These are phyloP conservation scores for Phymanthus crucifer DNA, from an alignment of 92 coral and sea anemone genomes.

Conservation along the genomic window DNA sequence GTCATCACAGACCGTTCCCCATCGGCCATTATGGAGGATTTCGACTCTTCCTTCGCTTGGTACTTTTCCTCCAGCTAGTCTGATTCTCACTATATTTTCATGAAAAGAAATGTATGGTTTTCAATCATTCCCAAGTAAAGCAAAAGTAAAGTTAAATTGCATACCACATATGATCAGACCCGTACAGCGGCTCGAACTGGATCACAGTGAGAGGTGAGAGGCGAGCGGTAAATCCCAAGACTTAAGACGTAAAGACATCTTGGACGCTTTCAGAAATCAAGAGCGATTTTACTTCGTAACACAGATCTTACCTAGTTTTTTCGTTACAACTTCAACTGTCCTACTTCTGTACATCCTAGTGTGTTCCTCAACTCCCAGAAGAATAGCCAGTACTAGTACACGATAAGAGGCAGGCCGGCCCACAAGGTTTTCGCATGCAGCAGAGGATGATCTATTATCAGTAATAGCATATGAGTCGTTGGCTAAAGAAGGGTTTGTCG, in stretches of 20 bases:
- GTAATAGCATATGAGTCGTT: background rate
- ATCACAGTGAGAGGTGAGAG: too few species aligned
- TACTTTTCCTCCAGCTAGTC: background rate
- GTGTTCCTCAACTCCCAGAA: background rate
- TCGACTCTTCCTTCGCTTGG: background rate
- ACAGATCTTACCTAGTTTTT: background rate
- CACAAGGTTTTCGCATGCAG: background rate
- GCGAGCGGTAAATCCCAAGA: too few species aligned
- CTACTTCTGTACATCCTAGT: background rate
- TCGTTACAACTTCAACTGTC: background rate
- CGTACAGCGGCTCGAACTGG: too few species aligned
- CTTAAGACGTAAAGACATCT: too few species aligned
- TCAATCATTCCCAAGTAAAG: too few species aligned
- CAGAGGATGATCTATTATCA: background rate
- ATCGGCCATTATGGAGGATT: background rate
- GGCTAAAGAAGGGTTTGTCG: background rate
- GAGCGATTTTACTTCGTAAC: too few species aligned
- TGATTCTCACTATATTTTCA: background rate
- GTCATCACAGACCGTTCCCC: slow-evolving; percentile 11
- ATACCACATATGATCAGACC: too few species aligned
- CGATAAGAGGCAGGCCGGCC: background rate
- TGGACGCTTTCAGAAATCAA: too few species aligned
- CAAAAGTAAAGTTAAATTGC: too few species aligned
- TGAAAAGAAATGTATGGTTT: background rate
- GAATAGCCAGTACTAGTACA: background rate